A percentile compares a stretch with the other conserved stretches of the same genome.
phyloP scores from a whole-genome alignment of 2,888 invertebrate species.

The Chymomyza amoena region DNA sequence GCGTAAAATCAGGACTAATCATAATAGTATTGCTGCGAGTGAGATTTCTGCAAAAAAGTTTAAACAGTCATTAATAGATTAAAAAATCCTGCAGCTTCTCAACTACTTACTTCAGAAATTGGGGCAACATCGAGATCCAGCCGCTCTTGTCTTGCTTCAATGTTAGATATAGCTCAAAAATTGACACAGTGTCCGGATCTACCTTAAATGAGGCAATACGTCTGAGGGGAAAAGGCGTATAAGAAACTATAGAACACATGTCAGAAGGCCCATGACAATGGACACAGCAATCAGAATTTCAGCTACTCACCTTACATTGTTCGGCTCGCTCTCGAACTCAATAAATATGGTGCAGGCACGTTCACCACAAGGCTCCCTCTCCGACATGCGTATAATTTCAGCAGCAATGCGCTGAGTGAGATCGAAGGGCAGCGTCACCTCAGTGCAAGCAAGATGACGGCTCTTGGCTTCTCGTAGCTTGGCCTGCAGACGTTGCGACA shows the following conservation, averaged over 20 bases:
- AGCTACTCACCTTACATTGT: conserved; percentile 79
- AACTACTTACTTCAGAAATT: conserved; percentile 91
- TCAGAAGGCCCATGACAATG: too few species aligned
- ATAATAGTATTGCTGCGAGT: conserved; percentile 92
- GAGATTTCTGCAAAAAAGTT: conserved; percentile 83
- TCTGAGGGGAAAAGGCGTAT: conserved; percentile 75
- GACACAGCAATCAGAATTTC: background rate
- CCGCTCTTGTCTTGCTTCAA: conserved; percentile 91
- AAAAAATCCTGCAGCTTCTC: conserved; percentile 33
- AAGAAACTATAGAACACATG: background rate
- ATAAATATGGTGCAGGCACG: conserved; percentile 92
- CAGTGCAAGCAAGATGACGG: conserved; percentile 88
- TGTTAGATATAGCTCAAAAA: conserved; percentile 93
- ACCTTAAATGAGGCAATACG: conserved; percentile 90
- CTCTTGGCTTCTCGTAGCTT: conserved; percentile 90
- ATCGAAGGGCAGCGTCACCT: conserved; percentile 91
- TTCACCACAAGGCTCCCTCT: conserved; percentile 93
- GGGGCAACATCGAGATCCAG: conserved; percentile 92
- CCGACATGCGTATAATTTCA: conserved; percentile 89
- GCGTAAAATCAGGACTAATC: conserved; percentile 91
- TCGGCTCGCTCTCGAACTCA: conserved; percentile 87
- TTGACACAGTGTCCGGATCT: conserved; percentile 92
- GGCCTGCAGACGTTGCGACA: conserved; percentile 87
- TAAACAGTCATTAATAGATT: conserved; percentile 28
- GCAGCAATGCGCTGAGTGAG: conserved; percentile 88